Conservation (phyloP, 2,888 invertebrate species). For the Volucella inanis region DNA sequence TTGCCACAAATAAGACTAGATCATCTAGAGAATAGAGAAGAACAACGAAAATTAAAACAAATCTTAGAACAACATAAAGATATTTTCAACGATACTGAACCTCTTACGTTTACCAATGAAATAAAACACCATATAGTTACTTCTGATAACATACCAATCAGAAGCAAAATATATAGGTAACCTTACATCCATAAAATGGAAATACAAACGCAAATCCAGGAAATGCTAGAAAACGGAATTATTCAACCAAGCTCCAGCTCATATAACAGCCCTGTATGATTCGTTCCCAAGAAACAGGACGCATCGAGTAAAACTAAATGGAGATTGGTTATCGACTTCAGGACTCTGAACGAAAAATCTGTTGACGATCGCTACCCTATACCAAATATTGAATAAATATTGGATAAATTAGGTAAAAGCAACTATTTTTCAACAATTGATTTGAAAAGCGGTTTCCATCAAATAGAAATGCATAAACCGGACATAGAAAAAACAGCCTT, state of each 20-base stretch:
- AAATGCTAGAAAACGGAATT: conserved; percentile 13
- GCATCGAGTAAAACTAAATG: conserved; percentile 24
- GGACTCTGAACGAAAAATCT: conserved; percentile 18
- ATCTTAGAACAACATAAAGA: conserved; percentile 5
- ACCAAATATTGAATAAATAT: conserved; percentile 24
- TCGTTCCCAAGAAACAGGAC: conserved; percentile 16
- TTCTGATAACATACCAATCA: conserved; percentile 13
- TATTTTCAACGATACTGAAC: conserved; percentile 14
- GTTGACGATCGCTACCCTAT: conserved; percentile 25
- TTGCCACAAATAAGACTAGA: conserved; percentile 16
- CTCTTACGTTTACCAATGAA: conserved; percentile 17
- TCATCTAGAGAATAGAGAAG: conserved; percentile 23
- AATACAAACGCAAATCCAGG: conserved; percentile 21
- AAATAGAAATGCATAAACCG: not conserved
- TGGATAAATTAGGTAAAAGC: conserved; percentile 32
- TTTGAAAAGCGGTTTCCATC: conserved; percentile 23
- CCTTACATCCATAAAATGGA: conserved; percentile 25
- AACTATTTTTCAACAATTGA: conserved; percentile 28
- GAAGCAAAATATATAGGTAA: conserved; percentile 12
- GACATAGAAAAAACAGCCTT: too few relatives aligned
- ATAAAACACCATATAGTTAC: conserved; percentile 24
- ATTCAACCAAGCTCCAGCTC: conserved; percentile 27
- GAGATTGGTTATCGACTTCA: conserved; percentile 24
- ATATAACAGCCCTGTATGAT: conserved; percentile 12
- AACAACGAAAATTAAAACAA: conserved; percentile 19